These are phyloP conservation scores for Apteryx owenii DNA, from an alignment of 2,113 vertebrate genomes.

Conservation along the genomic window DNA sequence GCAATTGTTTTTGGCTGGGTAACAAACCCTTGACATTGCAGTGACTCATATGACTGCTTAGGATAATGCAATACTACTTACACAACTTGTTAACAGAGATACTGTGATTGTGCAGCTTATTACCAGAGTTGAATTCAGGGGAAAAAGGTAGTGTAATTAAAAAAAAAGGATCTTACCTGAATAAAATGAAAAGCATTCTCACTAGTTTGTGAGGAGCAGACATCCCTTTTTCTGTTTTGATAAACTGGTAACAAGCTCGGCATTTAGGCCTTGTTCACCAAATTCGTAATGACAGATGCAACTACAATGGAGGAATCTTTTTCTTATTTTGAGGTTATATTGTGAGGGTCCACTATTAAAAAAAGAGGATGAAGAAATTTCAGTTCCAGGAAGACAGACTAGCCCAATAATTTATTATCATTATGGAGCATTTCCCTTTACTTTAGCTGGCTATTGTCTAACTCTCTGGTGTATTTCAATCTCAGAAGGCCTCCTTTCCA, in stretches of 20 bases:
- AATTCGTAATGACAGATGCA: rapidly evolving
- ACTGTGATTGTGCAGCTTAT: background rate
- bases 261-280: background rate
- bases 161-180: background rate
- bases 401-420: too few relatives aligned
- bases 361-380: background rate
- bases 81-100: background rate
- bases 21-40: background rate
- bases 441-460: too few relatives aligned
- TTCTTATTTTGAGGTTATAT: background rate
- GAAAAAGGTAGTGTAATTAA: background rate
- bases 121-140: background rate
- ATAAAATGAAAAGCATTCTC: background rate
- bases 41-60: background rate
- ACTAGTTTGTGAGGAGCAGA: too few relatives aligned
- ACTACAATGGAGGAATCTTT: rapidly evolving
- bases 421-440: too few relatives aligned
- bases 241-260: background rate
- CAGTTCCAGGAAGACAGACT: background rate
- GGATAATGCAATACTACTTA: background rate
- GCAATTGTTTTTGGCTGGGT: background rate
- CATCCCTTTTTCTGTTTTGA: background rate
- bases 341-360: background rate
- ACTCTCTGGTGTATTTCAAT: too few relatives aligned
- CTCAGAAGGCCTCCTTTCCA: too few relatives aligned